Evolutionary conservation across 30 jellyfish, hydroid and myxozoan species (phyloP), one percentile per base, ranked within the genome.

Genomic region (Chironex yamaguchii): DNA sequence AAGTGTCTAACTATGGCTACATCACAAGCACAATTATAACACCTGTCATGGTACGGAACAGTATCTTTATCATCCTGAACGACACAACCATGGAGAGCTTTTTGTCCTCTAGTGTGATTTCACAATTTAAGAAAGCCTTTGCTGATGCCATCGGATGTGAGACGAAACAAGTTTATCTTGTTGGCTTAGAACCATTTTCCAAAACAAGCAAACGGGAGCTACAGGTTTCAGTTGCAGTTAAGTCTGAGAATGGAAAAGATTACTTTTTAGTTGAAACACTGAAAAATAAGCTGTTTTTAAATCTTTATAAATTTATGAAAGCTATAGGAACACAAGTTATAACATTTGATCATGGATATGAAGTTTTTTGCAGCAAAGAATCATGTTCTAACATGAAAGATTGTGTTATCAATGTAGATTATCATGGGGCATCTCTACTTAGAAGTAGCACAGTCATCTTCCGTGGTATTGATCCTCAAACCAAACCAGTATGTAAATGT

Each of bases 141-240:
- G 96, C 99, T 0, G 91, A 76, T 14, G 94, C 96, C 1, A 91
- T 95, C 29, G 92, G 95, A 17, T 89, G 97, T 35, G 95, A 85
- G 54, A 66, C 90, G 12, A 79, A 96, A 6, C 79, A 86, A 26
- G 96, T 95, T 23, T 87, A 84, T 51, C 65, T 95, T 2, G 84
- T 95, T 34, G 96, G 99, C 67, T 90, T 95, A 17, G 85, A 95
- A 75, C 49, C 54, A 23, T 25, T 54, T 17, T 52, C 30, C 4
- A 12, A 4, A 75, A 30, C 14, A 31, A 29, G 82, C 53, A 32
- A 75, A 12, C 96, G 91, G 36, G 68, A 63, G 20, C 88, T 89
- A 25, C 93, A 95, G 79, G 83, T 95, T 27, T 96, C 97, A 26
- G 95, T 95, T 27, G 90, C 99, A 26, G 99, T 95, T 3, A 73